These are phyloP conservation scores for Sapayoa aenigma DNA, from an alignment of 2,113 vertebrate genomes.

Conservation along the genomic window DNA sequence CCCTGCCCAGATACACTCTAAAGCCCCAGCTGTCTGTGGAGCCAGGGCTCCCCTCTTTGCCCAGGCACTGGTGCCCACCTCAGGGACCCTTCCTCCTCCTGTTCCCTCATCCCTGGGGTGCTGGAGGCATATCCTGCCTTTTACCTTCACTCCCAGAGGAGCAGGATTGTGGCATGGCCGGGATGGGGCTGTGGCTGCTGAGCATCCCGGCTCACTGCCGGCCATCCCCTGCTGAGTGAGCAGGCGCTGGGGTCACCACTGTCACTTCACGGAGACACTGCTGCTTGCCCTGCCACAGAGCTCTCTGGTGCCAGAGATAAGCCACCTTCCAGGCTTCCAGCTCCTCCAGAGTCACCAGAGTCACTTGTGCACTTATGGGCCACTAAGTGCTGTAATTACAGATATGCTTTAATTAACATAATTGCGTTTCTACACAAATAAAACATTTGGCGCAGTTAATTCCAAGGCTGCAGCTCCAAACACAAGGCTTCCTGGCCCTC, in stretches of 20 bases:
- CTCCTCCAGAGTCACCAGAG: neutral
- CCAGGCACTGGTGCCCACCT: neutral
- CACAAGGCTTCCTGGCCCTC: neutral
- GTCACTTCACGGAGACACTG: neutral
- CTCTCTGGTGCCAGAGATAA: rapidly evolving
- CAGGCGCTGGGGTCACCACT: neutral
- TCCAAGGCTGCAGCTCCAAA: neutral
- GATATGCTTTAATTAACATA: conserved; percentile 63
- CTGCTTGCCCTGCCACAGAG: neutral
- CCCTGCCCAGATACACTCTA: neutral
- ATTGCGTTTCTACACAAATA: conserved; percentile 59
- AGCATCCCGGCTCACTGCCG: neutral
- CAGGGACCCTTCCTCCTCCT: neutral
- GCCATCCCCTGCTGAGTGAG: neutral
- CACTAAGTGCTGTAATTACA: conserved; percentile 58
- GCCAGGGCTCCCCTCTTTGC: rapidly evolving
- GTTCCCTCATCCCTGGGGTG: neutral
- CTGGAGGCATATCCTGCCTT: neutral
- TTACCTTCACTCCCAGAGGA: neutral
- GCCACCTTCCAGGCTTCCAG: neutral
- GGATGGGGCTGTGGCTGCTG: neutral
- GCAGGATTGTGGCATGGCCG: neutral
- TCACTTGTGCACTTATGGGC: neutral
- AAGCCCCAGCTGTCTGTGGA: neutral
- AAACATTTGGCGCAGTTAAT: conserved; percentile 32